Conservation (phyloP, 2,888 invertebrate genomes). For the Phaedon cochleariae region DNA sequence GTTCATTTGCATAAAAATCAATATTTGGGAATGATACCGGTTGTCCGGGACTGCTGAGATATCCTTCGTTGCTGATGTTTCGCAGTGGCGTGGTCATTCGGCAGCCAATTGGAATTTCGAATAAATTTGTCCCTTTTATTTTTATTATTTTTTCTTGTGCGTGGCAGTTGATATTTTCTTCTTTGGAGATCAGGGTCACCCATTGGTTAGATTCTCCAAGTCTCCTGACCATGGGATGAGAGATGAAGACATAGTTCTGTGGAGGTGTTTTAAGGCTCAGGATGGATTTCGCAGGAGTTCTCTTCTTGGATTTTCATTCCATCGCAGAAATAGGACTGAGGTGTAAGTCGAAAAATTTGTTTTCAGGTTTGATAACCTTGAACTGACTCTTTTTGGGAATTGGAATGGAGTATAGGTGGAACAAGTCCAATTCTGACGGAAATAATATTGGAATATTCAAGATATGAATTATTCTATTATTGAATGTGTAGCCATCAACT, state of each 20-base stretch:
- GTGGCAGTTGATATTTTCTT: not conserved
- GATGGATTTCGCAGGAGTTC: not conserved
- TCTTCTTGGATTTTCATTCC: not conserved
- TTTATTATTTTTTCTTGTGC: not conserved
- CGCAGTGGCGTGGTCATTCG: no score
- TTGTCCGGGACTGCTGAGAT: not conserved
- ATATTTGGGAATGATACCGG: no score
- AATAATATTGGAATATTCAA: no score
- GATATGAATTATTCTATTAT: no score
- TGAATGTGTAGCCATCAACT: not conserved
- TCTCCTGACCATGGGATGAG: no score
- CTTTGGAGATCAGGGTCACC: no score
- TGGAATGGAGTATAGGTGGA: not conserved
- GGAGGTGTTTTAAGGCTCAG: no score
- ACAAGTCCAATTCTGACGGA: not conserved
- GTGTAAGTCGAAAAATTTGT: not conserved
- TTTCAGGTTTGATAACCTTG: not conserved
- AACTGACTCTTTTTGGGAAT: not conserved
- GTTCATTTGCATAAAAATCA: no score
- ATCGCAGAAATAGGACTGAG: not conserved
- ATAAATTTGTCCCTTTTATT: not conserved
- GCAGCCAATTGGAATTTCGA: no score
- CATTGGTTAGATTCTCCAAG: no score
- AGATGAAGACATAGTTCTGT: no score
- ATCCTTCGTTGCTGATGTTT: no score